Percentiles rank a stretch among this genome's conserved stretches.
Conservation (phyloP, 1,140 invertebrate genomes). For the Euura lappo region DNA sequence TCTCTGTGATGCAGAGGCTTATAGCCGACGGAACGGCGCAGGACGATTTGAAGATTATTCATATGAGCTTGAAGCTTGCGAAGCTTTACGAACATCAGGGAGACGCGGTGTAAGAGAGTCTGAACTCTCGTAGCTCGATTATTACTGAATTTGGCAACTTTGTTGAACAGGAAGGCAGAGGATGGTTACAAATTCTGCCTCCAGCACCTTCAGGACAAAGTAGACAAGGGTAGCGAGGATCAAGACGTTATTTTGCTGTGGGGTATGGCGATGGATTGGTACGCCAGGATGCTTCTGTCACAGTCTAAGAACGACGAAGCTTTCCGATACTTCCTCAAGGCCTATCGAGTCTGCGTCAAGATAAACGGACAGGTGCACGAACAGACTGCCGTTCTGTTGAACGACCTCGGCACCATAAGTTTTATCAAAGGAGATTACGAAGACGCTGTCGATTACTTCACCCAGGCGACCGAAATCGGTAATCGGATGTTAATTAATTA, state of each 20-base stretch:
- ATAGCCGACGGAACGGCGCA: slow-evolving; percentile 70
- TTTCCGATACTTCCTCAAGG: slow-evolving; percentile 70
- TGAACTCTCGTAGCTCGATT: background rate
- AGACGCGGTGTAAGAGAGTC: slow-evolving; percentile 59
- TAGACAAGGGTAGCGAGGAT: slow-evolving; percentile 61
- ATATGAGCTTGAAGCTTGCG: slow-evolving; percentile 80
- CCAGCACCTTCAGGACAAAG: slow-evolving; percentile 67
- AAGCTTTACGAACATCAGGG: slow-evolving; percentile 71
- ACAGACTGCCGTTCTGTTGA: slow-evolving; percentile 80
- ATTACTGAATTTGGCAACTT: background rate
- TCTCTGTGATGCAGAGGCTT: slow-evolving; percentile 79
- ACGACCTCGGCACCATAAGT: slow-evolving; percentile 83
- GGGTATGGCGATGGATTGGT: slow-evolving; percentile 81
- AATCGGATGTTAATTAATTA: slow-evolving; percentile 27
- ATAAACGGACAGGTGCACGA: slow-evolving; percentile 72
- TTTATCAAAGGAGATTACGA: slow-evolving; percentile 70
- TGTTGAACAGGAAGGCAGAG: slow-evolving; percentile 66
- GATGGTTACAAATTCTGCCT: slow-evolving; percentile 81
- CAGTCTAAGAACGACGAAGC: slow-evolving; percentile 70
- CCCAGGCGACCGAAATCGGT: slow-evolving; percentile 74
- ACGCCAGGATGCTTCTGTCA: slow-evolving; percentile 77
- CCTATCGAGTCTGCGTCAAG: slow-evolving; percentile 71
- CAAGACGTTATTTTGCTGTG: slow-evolving; percentile 68
- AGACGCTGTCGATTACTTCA: slow-evolving; percentile 74
- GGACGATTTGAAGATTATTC: slow-evolving; percentile 77